Evolutionary conservation across 2,797 vertebrate species (phyloP).

Genomic region (Notoglanidium macrostoma): DNA sequence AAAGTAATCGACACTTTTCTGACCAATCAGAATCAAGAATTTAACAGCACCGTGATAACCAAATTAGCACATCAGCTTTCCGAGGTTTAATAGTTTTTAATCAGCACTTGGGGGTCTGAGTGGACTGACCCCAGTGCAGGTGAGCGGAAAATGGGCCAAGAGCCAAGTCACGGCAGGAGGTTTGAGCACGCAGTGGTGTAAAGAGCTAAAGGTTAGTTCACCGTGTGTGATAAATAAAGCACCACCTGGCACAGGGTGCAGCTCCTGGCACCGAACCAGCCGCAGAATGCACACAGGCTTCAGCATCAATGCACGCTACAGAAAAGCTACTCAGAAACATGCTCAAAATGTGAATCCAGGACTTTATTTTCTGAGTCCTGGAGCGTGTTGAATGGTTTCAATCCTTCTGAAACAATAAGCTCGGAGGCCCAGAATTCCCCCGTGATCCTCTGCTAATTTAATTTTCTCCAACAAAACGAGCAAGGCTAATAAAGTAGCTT

Average conservation of each 20-base stretch:
- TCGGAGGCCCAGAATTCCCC: background rate
- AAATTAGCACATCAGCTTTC: constrained; percentile 30
- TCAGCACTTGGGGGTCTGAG: constrained; percentile 11
- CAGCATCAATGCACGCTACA: background rate
- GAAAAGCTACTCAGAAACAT: background rate
- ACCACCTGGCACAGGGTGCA: constrained; percentile 27
- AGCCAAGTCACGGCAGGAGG: constrained; percentile 30
- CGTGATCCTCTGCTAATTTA: background rate
- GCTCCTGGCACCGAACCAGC: constrained; percentile 20
- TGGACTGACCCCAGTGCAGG: constrained; percentile 17
- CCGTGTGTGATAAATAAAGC: constrained; percentile 51
- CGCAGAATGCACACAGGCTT: constrained; percentile 31
- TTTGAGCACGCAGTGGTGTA: constrained; percentile 49
- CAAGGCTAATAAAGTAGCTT: constrained; percentile 35
- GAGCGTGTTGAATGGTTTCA: background rate
- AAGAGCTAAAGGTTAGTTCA: constrained; percentile 45
- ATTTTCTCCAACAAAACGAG: constrained; percentile 9
- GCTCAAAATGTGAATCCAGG: background rate
- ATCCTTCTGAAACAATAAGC: constrained; percentile 5
- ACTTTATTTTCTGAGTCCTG: background rate
- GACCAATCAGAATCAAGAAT: background rate
- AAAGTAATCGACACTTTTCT: background rate
- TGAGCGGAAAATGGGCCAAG: constrained; percentile 13
- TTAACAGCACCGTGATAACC: background rate
- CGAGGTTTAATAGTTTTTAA: constrained; percentile 33